phyloP scores from a whole-genome alignment of 2,888 invertebrate species.

The Sphaeridia pumilis region DNA sequence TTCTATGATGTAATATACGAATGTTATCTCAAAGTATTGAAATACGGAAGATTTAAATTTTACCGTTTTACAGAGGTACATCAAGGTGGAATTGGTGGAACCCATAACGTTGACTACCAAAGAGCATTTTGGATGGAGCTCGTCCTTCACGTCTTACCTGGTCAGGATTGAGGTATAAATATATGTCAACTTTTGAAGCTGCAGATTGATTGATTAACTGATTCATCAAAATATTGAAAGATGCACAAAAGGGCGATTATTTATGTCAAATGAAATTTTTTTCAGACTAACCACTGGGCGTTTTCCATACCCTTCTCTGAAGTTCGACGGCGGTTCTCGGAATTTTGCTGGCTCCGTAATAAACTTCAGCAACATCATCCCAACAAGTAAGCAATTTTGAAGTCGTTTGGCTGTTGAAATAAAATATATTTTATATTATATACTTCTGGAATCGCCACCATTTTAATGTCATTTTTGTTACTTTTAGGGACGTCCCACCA shows the following conservation, averaged over 20 bases:
- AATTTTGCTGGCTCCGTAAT: constrained; percentile 30
- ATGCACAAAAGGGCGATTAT: not conserved
- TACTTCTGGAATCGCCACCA: not conserved
- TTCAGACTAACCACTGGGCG: constrained; percentile 33
- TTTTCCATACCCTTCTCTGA: constrained; percentile 30
- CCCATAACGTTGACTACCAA: constrained; percentile 31
- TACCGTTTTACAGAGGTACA: constrained; percentile 22
- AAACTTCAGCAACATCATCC: constrained; percentile 32
- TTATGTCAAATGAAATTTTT: not conserved
- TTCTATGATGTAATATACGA: not conserved
- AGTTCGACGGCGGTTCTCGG: constrained; percentile 31
- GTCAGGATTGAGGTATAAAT: constrained; percentile 25
- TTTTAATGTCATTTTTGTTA: not conserved
- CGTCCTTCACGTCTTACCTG: constrained; percentile 31
- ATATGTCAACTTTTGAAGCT: too few relatives aligned
- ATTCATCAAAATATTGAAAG: too few relatives aligned
- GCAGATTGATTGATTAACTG: too few relatives aligned
- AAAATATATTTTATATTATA: not conserved
- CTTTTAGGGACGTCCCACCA: constrained; percentile 26
- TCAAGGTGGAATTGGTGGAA: constrained; percentile 29
- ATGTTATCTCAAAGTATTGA: not conserved
- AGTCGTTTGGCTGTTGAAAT: not conserved
- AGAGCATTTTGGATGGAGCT: constrained; percentile 24
- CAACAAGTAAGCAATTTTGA: constrained; percentile 23
- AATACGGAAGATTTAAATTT: not conserved